Evolutionary conservation across 2,797 vertebrate genomes (phyloP).

Genomic region (Carduelis carduelis): DNA sequence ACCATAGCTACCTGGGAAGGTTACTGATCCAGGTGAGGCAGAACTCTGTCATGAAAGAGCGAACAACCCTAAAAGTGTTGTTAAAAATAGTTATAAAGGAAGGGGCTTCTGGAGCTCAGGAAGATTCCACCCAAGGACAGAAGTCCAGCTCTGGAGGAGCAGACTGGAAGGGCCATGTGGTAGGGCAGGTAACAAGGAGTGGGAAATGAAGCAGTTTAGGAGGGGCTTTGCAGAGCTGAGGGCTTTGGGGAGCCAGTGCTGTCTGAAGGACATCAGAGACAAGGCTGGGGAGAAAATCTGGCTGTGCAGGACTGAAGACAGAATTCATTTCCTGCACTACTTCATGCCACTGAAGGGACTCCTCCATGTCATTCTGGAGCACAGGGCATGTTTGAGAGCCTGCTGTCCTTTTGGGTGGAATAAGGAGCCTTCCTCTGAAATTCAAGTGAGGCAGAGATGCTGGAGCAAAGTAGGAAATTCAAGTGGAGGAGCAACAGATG

Average conservation of each 20-base stretch:
- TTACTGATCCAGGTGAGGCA: neutral
- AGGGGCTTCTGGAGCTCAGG: neutral
- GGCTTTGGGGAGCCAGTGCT: neutral
- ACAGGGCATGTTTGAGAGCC: neutral
- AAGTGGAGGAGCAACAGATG: neutral
- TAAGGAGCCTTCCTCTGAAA: neutral
- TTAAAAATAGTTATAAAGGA: neutral
- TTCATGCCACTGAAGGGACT: neutral
- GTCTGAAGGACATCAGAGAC: neutral
- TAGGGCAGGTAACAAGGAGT: neutral
- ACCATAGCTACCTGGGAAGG: neutral
- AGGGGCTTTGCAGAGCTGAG: neutral
- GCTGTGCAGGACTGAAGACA: neutral
- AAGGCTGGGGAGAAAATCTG: neutral
- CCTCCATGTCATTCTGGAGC: neutral
- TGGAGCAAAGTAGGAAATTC: neutral
- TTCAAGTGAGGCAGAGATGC: neutral
- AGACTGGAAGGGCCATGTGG: neutral
- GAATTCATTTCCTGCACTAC: neutral
- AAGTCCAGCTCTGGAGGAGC: neutral
- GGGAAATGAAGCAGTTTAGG: neutral
- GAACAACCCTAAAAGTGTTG: neutral
- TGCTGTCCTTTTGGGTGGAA: neutral
- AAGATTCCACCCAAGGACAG: neutral
- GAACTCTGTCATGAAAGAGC: neutral